phyloP scores from a whole-genome alignment of 2,113 vertebrate genomes.

The Himantopus leucocephalus region DNA sequence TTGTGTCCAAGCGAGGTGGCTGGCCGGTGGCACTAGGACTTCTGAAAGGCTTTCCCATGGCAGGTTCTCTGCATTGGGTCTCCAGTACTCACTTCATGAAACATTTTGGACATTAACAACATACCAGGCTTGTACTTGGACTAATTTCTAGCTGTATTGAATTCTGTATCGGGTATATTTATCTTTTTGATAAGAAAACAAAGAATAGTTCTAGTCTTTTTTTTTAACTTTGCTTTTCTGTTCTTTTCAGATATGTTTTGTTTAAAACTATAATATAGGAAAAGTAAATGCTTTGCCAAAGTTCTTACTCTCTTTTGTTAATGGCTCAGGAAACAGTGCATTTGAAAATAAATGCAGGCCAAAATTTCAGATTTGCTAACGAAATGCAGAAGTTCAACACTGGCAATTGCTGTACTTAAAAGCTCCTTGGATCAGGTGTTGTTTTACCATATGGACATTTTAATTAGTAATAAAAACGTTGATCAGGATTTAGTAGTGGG shows the following conservation, averaged over 20 bases:
- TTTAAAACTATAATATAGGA: neutral
- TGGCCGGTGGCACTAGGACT: rapidly evolving
- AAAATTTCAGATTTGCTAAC: slow-evolving; percentile 6
- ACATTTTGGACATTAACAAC: neutral
- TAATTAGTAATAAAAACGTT: slow-evolving; percentile 57
- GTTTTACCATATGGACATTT: slow-evolving; percentile 51
- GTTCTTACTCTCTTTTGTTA: neutral
- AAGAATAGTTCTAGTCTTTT: rapidly evolving
- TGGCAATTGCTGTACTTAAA: slow-evolving; percentile 29
- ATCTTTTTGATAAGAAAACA: neutral
- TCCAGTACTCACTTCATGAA: rapidly evolving
- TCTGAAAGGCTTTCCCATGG: rapidly evolving
- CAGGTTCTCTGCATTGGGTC: too few species aligned
- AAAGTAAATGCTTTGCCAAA: neutral
- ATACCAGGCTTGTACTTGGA: rapidly evolving
- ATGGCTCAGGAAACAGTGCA: neutral
- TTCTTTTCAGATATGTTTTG: neutral
- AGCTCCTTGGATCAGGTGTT: slow-evolving; percentile 51
- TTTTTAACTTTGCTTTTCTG: neutral
- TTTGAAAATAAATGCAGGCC: neutral
- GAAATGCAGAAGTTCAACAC: neutral
- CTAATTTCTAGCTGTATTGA: neutral
- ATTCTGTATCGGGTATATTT: neutral
- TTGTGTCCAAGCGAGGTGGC: neutral
- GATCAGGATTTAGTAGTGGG: neutral